Evolutionary conservation across 2,113 vertebrate species (phyloP), one percentile per base, ranked within the genome.

Genomic region (Coracopsis vasa): DNA sequence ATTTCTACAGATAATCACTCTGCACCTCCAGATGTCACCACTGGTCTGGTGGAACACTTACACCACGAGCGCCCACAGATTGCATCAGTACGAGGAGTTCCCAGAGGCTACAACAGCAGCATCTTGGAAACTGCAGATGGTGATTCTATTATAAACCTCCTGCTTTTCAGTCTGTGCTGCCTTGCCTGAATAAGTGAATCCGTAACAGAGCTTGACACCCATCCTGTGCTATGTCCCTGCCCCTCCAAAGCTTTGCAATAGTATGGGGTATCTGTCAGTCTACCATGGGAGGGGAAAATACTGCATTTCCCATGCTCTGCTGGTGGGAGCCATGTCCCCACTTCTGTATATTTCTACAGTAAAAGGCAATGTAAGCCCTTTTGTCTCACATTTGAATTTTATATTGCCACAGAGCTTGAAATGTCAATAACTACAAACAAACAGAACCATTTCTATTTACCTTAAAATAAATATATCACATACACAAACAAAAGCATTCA

Each of bases 1-100:
- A 48, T 97, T 97, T 90, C 94, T 96, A 78, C 98, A 99, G 99
- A 99, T 97, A 98, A 99, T 97, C 98, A 98, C 97, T 98, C 98
- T 60, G 98, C 99, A 10, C 99, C 99, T 78, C 99, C 99, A 5
- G 99, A 99, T 19, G 99, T 99, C 96, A 99, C 99, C 91, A 98
- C 98, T 4, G 99, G 99, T 90, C 98, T 99, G 58, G 97, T 98
- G 60, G 98, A 98, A 80, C 98, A 98, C 67, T 96, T 97, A 13
- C 92, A 97, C 86, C 97, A 97, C 6, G 99, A 99, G 94, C 98
- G 96, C 61, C 98, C 99, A 3, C 99, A 98, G 96, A 97, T 98
- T 39, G 98, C 98, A 10, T 99, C 99, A 2, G 98, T 99, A 77
- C 98, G 98, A 97, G 98, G 98, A 47, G 85, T 98, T 69, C 98